Base-by-base conservation (phyloP, 2,113 vertebrate species). In the Pollimyrus isidori region DNA sequence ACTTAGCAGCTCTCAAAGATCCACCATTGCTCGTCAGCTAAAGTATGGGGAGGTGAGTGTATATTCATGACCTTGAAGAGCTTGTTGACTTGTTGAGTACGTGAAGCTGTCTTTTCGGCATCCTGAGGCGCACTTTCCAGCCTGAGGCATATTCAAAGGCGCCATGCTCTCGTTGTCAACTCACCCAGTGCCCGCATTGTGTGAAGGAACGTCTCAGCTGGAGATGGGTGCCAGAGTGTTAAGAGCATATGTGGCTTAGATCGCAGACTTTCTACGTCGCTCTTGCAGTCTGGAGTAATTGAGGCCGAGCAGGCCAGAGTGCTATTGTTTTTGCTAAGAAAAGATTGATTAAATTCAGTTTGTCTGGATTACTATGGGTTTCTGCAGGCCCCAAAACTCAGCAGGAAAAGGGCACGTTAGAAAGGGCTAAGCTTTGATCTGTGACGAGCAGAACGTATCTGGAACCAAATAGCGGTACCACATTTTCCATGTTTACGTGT, bases 331-430 rank as follows among this genome's bases (percentile, higher is more conserved):
- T 56, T 17, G 23, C 5, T 23, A 65, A 87, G 48, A 56, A 80
- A 80, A 45, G 42, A 73, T 87, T 88, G 87, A 69, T 85, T 62
- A 84, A 89, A 52, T 58, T 35, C 39, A 62, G 48, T 46, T 42
- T 48, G n/a, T 3, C 21, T 53, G 15, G 39, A 85, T 82, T 30
- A 52, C 80, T 62, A 4, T 26, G 45, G 62, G 87, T 26, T n/a
- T 88, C 58, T 49, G 21, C 13, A 30, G n/a, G 49, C 11, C 39
- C 26, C 21, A 30, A 19, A 88, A 88, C 42, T 21, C 23, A 48
- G 35, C 4, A 58, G 50, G 50, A 52, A 53, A 26, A 23, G 17
- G 88, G 23, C 52, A 2, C 17, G 50, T 19, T 52, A 17, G n/a
- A 84, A 84, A 62, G 56, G 56, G 49, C 39, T 3, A 73, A 26